phyloP scores from a whole-genome alignment of 1,140 invertebrate species.

The Aradophagus sp. region DNA sequence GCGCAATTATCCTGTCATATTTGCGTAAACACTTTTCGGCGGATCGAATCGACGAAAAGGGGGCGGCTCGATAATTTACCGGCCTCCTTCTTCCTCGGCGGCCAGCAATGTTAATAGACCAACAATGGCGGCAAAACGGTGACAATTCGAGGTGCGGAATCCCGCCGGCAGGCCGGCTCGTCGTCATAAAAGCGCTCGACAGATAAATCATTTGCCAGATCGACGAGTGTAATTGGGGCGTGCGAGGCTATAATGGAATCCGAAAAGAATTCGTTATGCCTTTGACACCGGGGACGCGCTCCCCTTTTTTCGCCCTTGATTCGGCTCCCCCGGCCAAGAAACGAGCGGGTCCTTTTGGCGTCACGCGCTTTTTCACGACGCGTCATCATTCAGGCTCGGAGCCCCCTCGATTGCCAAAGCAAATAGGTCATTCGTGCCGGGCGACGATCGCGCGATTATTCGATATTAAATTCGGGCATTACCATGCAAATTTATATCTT shows the following conservation, averaged over 20 bases:
- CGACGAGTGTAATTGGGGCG: slow-evolving; percentile 67
- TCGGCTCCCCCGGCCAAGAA: slow-evolving; percentile 5
- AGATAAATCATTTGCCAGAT: slow-evolving; percentile 68
- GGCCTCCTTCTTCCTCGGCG: slow-evolving; percentile 9
- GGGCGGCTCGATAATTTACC: slow-evolving; percentile 13
- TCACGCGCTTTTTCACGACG: slow-evolving; percentile 1
- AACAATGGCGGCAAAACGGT: slow-evolving; percentile 23
- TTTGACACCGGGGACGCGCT: slow-evolving; percentile 37
- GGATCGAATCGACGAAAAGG: slow-evolving; percentile 6
- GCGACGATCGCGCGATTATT: slow-evolving; percentile 29
- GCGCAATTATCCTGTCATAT: slow-evolving; percentile 25
- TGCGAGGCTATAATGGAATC: slow-evolving; percentile 64
- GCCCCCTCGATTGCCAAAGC: slow-evolving; percentile 23
- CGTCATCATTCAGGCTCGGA: background rate
- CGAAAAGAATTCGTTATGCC: slow-evolving; percentile 66
- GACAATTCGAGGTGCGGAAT: slow-evolving; percentile 27
- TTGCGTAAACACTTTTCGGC: slow-evolving; percentile 28
- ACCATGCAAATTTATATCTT: slow-evolving; percentile 27
- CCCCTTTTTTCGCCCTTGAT: slow-evolving; percentile 8
- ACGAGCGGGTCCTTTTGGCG: slow-evolving; percentile 4
- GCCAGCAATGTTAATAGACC: slow-evolving; percentile 29
- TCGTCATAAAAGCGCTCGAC: slow-evolving; percentile 35
- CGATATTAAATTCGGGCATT: slow-evolving; percentile 35
- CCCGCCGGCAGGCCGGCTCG: slow-evolving; percentile 12
- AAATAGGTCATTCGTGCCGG: slow-evolving; percentile 31